Evolutionary conservation across 2,888 invertebrate species (phyloP).

Genomic region (Argyresthia goedartella): DNA sequence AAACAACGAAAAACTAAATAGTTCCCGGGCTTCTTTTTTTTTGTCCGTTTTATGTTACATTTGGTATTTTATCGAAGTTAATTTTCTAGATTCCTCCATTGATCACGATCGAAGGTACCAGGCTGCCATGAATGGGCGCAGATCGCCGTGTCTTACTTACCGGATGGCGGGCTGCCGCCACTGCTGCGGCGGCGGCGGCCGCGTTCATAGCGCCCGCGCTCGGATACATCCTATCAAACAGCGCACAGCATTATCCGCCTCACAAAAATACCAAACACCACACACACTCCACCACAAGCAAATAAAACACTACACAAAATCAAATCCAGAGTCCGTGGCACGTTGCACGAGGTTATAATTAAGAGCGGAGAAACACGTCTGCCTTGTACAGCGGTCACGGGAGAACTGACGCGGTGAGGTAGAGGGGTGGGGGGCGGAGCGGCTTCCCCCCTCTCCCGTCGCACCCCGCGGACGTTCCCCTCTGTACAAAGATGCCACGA

Average conservation of each 20-base stretch:
- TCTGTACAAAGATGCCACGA: constrained; percentile 9
- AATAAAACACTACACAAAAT: constrained; percentile 34
- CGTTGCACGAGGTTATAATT: background rate
- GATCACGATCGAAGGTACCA: too few relatives aligned
- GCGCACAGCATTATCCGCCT: constrained; percentile 50
- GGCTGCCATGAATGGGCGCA: too few relatives aligned
- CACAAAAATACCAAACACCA: constrained; percentile 40
- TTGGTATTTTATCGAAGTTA: too few relatives aligned
- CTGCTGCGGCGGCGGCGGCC: constrained; percentile 87
- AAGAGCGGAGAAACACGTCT: constrained; percentile 23
- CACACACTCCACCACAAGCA: constrained; percentile 48
- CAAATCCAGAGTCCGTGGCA: background rate
- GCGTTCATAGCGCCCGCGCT: constrained; percentile 88
- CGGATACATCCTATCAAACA: constrained; percentile 81
- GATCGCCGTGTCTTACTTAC: constrained; percentile 62
- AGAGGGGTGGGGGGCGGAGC: too few relatives aligned
- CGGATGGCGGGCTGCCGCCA: constrained; percentile 89
- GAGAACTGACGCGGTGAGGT: constrained; percentile 36
- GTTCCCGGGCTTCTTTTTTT: too few relatives aligned
- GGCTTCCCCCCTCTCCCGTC: too few relatives aligned
- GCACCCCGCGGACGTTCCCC: constrained; percentile 22
- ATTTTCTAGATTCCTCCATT: too few relatives aligned
- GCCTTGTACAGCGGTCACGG: constrained; percentile 29
- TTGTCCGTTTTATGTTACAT: too few relatives aligned
- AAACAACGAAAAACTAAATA: too few relatives aligned